Evolutionary conservation across 2,797 vertebrate genomes (phyloP), one percentile per base, ranked within the genome.

Genomic region (Oryzias dopingdopingensis): DNA sequence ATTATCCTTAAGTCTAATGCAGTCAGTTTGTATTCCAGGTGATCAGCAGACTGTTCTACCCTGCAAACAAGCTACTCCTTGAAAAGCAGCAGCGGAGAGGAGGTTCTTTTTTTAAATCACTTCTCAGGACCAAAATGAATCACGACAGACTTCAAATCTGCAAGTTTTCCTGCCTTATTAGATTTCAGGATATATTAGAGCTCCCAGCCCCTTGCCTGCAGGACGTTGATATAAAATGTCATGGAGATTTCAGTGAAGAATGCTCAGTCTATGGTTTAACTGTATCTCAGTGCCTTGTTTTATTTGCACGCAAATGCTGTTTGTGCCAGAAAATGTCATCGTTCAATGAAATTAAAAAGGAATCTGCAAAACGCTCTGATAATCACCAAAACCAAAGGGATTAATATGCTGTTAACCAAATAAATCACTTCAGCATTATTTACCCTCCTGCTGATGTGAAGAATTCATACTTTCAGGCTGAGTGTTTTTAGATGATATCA

Each of bases 11-110:
- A 59, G 53, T 75, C 52, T 67, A 76, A 77, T 59, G 43, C 32
- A 65, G 64, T 77, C 65, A 74, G 53, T 50, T 62, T 68, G 67
- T 69, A 76, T 78, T 77, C 74, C 2, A 71, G 76, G 54, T 69
- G 72, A 80, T 72, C 77, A 70, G 56, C 67, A 61, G 63, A 14
- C 41, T 62, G 61, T 70, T 77, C 74, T 61, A 73, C 45, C 40
- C 32, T 46, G 20, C 62, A 70, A 74, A 80, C 54, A 51, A 67
- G 70, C 73, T 74, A 63, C 73, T 63, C 63, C 56, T 59, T 72
- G 65, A 74, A 63, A 79, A 77, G 72, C 59, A 45, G 23, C 55
- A 59, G 64, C 67, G 59, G 70, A 67, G 62, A 77, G 67, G 15
- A 56, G 55, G n/a, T 46, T 6, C 59, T 32, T 67, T 49, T 80